Evolutionary conservation across 2,888 invertebrate genomes (phyloP), one percentile per base, ranked within the genome.

Genomic region (Steinernema carpocapsae): DNA sequence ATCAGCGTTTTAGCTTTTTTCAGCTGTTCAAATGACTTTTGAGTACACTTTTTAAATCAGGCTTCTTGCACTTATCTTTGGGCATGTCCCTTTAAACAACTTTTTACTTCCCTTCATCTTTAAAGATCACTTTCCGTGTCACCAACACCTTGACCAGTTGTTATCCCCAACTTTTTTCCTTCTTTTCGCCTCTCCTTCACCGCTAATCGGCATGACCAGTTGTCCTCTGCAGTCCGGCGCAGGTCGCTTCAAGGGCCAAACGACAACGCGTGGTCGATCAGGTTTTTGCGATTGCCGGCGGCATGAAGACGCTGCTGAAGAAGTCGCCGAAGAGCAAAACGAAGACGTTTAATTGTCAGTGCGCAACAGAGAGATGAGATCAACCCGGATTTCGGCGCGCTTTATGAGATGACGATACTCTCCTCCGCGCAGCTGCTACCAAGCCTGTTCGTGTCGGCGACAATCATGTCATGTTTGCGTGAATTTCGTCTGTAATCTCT

Each of bases 91-190:
- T n/a, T n/a, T n/a, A n/a, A n/a, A n/a, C n/a, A n/a, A n/a, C n/a
- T n/a, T n/a, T n/a, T n/a, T n/a, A n/a, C n/a, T n/a, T n/a, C n/a
- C n/a, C n/a, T n/a, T n/a, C n/a, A n/a, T n/a, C n/a, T n/a, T n/a
- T n/a, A n/a, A n/a, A n/a, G n/a, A n/a, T n/a, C n/a, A n/a, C n/a
- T n/a, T n/a, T n/a, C n/a, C n/a, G n/a, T n/a, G n/a, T n/a, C n/a
- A n/a, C n/a, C n/a, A n/a, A n/a, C n/a, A n/a, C n/a, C n/a, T n/a
- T 64, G 64, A 64, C 64, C 64, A 64, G 64, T 64, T 37, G 64
- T 17, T 17, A 37, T 64, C 64, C 26, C 32, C 12, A 17, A 7
- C 10, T 29, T 64, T 52, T 52, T 52, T 17, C 17, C 22, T n/a
- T 22, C 22, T 37, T 10, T 37, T 37, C 10, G 3, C 48, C 3